A percentile compares a stretch with the other conserved stretches of the same genome.
phyloP scores from a whole-genome alignment of 2,888 invertebrate genomes.

The Phaonia tiefii region DNA sequence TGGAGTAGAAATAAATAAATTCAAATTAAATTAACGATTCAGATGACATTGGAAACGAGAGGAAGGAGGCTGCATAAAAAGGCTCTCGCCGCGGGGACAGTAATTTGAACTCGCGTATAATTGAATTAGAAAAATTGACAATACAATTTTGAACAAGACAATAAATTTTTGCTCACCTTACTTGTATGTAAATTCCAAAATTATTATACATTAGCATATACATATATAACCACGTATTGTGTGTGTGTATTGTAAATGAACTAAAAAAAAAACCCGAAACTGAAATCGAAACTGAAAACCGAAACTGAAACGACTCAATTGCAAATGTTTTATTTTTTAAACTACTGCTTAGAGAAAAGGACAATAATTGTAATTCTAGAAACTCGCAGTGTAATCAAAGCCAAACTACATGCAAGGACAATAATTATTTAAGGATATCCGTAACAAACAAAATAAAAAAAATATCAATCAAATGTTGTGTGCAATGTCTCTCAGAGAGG shows the following conservation, averaged over 20 bases:
- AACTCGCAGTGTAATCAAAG: constrained; percentile 18
- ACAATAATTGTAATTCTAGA: constrained; percentile 65
- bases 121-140: constrained; percentile 41
- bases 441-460: no score
- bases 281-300: constrained; percentile 14
- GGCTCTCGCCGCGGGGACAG: neutral
- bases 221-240: no score
- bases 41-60: no score
- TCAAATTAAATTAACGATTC: no score
- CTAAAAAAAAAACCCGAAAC: constrained; percentile 35
- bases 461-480: no score
- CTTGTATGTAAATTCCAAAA: constrained; percentile 52
- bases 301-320: no score
- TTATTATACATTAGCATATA: constrained; percentile 20
- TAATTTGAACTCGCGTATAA: neutral
- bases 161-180: constrained; percentile 52
- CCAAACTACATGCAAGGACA: constrained; percentile 34
- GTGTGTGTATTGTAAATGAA: constrained; percentile 60
- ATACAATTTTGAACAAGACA: constrained; percentile 61
- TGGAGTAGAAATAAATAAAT: neutral
- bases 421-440: neutral
- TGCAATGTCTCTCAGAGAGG: no score
- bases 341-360: constrained; percentile 62
- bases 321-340: constrained; percentile 13
- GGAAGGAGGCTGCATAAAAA: no score